phyloP scores from a whole-genome alignment of 1,140 invertebrate genomes.

The Anastrepha obliqua region DNA sequence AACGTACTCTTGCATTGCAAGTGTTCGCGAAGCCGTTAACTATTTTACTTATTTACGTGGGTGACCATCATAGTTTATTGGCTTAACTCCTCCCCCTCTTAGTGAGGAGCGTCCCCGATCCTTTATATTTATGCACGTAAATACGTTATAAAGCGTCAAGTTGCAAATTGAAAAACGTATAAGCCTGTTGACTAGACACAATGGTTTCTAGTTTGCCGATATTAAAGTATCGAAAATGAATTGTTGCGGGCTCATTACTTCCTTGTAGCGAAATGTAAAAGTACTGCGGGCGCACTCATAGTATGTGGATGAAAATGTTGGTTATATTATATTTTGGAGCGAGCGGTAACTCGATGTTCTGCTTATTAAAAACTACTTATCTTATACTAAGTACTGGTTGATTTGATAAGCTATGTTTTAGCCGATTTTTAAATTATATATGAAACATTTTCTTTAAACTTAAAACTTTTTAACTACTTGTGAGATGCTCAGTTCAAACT shows the following conservation, averaged over 20 bases:
- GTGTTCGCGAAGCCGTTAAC: background rate
- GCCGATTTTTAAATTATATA: constrained; percentile 3
- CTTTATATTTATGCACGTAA: constrained; percentile 29
- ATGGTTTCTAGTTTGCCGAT: constrained; percentile 29
- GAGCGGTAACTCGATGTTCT: constrained; percentile 17
- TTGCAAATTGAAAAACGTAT: constrained; percentile 30
- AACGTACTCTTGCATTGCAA: background rate
- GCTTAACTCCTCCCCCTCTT: constrained; percentile 6
- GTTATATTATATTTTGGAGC: constrained; percentile 8
- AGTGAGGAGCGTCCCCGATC: constrained; percentile 27
- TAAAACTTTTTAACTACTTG: constrained; percentile 27
- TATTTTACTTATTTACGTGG: constrained; percentile 15
- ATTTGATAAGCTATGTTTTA: constrained; percentile 38
- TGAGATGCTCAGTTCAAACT: constrained; percentile 10
- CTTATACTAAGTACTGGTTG: constrained; percentile 21
- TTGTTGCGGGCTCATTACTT: constrained; percentile 14
- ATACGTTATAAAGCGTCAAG: constrained; percentile 29
- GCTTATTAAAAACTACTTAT: constrained; percentile 19
- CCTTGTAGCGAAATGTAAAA: constrained; percentile 33
- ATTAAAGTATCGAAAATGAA: constrained; percentile 15
- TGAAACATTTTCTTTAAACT: constrained; percentile 22
- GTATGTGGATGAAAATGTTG: constrained; percentile 12
- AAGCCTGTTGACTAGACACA: constrained; percentile 33
- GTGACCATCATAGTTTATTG: background rate
- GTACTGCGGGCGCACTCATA: constrained; percentile 4